Evolutionary conservation across 2,797 vertebrate genomes (phyloP).

Genomic region (Vultur gryphus): DNA sequence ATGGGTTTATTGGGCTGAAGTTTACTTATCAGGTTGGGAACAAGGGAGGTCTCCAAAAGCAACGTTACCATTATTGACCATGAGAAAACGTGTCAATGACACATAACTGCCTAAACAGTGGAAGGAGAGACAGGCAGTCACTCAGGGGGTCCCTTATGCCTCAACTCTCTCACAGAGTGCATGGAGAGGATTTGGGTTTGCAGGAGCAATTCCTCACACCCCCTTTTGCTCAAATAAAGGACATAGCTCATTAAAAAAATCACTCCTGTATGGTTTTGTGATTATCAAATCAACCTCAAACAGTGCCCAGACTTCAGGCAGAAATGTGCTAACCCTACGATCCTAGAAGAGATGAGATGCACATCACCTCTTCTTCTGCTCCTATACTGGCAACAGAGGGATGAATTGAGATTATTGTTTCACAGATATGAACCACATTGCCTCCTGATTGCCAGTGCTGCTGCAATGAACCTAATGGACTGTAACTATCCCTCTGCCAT

Average conservation of each 20-base stretch:
- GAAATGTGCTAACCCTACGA: neutral
- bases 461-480: neutral
- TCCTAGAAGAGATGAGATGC: neutral
- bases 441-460: neutral
- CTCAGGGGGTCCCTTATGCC: neutral
- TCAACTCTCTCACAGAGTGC: fast-evolving
- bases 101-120: neutral
- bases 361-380: neutral
- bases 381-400: neutral
- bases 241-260: neutral
- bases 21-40: neutral
- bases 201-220: neutral
- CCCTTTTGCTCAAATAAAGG: neutral
- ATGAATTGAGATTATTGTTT: neutral
- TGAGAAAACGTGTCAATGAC: neutral
- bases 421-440: neutral
- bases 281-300: neutral
- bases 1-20: neutral
- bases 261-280: neutral
- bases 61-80: fast-evolving
- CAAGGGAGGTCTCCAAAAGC: neutral
- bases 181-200: neutral
- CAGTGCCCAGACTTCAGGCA: neutral
- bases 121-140: neutral
- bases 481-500: neutral